Percentiles rank a stretch among this genome's conserved stretches.
phyloP scores from a whole-genome alignment of 2,113 vertebrate species.

The Callithrix jacchus region DNA sequence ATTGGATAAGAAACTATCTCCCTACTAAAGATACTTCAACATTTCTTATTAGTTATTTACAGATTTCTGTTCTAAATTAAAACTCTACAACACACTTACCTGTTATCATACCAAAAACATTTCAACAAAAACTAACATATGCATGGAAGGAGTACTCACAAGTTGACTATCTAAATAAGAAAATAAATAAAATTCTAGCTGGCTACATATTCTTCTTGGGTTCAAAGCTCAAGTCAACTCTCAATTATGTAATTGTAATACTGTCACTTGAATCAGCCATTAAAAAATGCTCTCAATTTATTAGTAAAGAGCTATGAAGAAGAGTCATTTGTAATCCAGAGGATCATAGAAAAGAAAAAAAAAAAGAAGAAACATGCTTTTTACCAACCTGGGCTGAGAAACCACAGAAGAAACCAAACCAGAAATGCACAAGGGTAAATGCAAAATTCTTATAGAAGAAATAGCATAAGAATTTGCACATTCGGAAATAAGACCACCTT shows the following conservation, averaged over 20 bases:
- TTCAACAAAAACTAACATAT: constrained; percentile 8
- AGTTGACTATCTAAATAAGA: background rate
- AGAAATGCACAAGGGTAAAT: constrained; percentile 90
- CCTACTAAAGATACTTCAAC: background rate
- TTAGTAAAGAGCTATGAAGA: background rate
- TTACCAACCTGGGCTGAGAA: constrained; percentile 88
- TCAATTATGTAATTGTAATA: background rate
- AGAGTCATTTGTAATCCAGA: background rate
- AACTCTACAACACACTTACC: constrained; percentile 7
- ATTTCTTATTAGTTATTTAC: constrained; percentile 11
- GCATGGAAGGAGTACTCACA: background rate
- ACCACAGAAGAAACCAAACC: constrained; percentile 91
- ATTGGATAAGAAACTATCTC: background rate
- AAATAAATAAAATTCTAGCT: background rate
- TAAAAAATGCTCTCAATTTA: background rate
- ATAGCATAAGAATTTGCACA: constrained; percentile 90
- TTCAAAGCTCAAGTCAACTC: background rate
- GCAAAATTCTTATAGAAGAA: constrained; percentile 92
- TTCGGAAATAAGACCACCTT: constrained; percentile 89
- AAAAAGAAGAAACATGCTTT: background rate
- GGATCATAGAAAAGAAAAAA: background rate
- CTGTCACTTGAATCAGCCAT: background rate
- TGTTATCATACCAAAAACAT: constrained; percentile 22
- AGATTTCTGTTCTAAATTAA: constrained; percentile 27
- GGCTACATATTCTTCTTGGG: background rate